A percentile compares a stretch with the other conserved stretches of the same genome.
These are phyloP conservation scores for Sebastes matsubarae DNA, from an alignment of 2,797 vertebrate genomes.

Conservation along the genomic window DNA sequence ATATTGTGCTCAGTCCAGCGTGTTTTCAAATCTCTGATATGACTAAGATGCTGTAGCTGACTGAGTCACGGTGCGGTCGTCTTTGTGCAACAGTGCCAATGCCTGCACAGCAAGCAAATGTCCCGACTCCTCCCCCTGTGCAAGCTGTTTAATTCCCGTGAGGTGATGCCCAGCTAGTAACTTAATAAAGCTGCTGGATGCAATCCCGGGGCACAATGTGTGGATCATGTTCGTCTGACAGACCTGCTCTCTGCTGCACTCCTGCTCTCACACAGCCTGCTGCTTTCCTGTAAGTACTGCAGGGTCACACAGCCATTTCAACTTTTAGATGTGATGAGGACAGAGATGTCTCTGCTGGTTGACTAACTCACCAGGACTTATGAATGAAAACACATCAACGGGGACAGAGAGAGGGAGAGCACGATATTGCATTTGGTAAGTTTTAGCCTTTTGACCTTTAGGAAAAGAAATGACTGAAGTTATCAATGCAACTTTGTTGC, in stretches of 20 bases:
- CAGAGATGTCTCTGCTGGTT: slow-evolving; percentile 44
- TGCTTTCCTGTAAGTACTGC: slow-evolving; percentile 60
- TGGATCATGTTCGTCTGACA: slow-evolving; percentile 66
- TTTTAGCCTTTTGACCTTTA: slow-evolving; percentile 23
- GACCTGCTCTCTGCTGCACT: slow-evolving; percentile 51
- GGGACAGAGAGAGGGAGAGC: slow-evolving; percentile 55
- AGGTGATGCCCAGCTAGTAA: slow-evolving; percentile 66
- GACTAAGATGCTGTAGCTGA: slow-evolving; percentile 41
- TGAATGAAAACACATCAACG: slow-evolving; percentile 64
- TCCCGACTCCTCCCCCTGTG: slow-evolving; percentile 65
- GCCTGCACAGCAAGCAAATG: slow-evolving; percentile 47
- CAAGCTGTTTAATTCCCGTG: slow-evolving; percentile 62
- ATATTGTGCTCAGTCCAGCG: not conserved
- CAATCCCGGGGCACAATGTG: slow-evolving; percentile 70
- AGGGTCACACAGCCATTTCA: slow-evolving; percentile 34
- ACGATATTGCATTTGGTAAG: slow-evolving; percentile 65
- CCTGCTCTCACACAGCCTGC: slow-evolving; percentile 49
- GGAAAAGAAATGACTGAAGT: not conserved
- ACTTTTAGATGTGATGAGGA: slow-evolving; percentile 29
- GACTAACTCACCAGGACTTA: slow-evolving; percentile 60
- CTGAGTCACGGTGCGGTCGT: slow-evolving; percentile 1
- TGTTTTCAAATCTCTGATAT: slow-evolving; percentile 8
- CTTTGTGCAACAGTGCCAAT: slow-evolving; percentile 20
- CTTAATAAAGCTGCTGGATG: slow-evolving; percentile 77
- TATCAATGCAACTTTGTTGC: not conserved